Percentiles rank a stretch among this genome's conserved stretches.
phyloP scores from a whole-genome alignment of 1,140 invertebrate genomes.

The Caerostris extrusa region DNA sequence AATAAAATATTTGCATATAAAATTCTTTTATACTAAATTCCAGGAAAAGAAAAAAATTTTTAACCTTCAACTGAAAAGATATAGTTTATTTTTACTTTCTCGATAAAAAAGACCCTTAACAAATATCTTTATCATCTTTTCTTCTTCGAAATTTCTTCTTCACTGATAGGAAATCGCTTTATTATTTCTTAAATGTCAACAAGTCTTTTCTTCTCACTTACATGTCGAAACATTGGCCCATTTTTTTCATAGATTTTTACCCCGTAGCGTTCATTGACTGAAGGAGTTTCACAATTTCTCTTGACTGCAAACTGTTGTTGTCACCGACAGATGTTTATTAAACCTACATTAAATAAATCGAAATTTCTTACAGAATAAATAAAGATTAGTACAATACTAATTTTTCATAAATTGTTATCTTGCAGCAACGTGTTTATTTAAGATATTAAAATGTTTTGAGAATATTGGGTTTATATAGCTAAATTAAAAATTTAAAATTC shows the following conservation, averaged over 20 bases:
- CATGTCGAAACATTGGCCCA: not conserved
- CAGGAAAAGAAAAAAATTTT: not conserved
- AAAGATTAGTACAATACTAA: too few relatives aligned
- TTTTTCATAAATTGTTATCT: too few relatives aligned
- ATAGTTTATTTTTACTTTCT: not conserved
- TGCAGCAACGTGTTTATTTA: too few relatives aligned
- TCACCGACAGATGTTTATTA: too few relatives aligned
- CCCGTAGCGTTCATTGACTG: not conserved
- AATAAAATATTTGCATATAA: not conserved
- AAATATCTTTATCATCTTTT: not conserved
- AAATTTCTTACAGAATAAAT: too few relatives aligned
- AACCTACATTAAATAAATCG: too few relatives aligned
- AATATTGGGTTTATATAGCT: too few relatives aligned
- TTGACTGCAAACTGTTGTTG: not conserved
- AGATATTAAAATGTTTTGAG: too few relatives aligned
- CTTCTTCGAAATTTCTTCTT: not conserved
- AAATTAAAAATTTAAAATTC: too few relatives aligned
- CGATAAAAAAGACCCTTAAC: not conserved
- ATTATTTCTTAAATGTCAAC: slow-evolving; percentile 27
- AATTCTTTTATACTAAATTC: not conserved
- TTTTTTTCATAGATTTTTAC: slow-evolving; percentile 12
- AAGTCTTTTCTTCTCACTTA: not conserved
- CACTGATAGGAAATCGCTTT: not conserved
- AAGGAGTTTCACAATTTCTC: slow-evolving; percentile 6
- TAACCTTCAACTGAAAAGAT: not conserved